phyloP scores from a whole-genome alignment of 1,140 invertebrate species.

The Dendroctonus valens region DNA sequence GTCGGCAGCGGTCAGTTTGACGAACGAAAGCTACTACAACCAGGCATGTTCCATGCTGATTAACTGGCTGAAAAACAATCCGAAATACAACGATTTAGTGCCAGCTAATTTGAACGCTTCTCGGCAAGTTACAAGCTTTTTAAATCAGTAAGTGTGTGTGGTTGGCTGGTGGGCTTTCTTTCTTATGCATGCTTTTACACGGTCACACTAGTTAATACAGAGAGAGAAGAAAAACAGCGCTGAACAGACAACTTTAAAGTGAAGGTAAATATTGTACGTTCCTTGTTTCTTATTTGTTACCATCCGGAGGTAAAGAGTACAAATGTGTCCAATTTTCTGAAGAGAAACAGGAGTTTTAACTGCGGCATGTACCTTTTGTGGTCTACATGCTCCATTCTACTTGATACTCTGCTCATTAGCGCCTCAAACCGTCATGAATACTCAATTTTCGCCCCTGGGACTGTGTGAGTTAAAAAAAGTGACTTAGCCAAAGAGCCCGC shows the following conservation, averaged over 20 bases:
- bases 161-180: slow-evolving; percentile 9
- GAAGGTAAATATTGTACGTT: not conserved
- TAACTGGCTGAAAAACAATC: slow-evolving; percentile 83
- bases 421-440: no score
- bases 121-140: slow-evolving; percentile 51
- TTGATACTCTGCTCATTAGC: no score
- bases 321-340: no score
- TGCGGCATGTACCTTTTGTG: no score
- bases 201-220: no score
- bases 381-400: no score
- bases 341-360: no score
- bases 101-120: slow-evolving; percentile 53
- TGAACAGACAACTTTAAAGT: no score
- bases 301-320: no score
- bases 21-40: slow-evolving; percentile 87
- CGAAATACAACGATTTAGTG: slow-evolving; percentile 77
- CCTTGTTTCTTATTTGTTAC: no score
- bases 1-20: slow-evolving; percentile 89
- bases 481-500: not conserved
- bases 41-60: slow-evolving; percentile 70
- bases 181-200: not conserved
- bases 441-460: not conserved
- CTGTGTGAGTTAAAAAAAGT: not conserved
- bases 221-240: no score
- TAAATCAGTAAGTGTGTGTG: slow-evolving; percentile 46